Base-by-base conservation (phyloP, 2,888 invertebrate species). In the Trissolcus brochymenae region DNA sequence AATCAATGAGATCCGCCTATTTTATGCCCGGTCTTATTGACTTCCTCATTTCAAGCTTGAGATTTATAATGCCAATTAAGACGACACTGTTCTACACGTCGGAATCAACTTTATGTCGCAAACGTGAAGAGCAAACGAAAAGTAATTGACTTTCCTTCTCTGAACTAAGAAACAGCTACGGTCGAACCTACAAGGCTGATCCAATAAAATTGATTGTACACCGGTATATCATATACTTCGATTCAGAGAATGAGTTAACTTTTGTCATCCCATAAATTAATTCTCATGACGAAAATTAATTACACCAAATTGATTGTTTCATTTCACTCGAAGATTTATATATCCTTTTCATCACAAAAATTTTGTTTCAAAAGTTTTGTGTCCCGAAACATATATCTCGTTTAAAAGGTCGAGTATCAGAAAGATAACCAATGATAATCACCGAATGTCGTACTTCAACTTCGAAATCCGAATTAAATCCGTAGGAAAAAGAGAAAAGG, bases 51-150 rank as follows among this genome's bases (percentile, higher is more conserved):
- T 74, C 73, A 57, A 49, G 57, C 46, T 0, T 21, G 56, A 76
- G 78, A 80, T 80, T 80, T 76, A 80, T 72, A 61, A 55, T 56
- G 68, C 71, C 80, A 80, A 80, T 80, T 76, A 80, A 67, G 74
- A 65, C 76, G 76, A 73, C 71, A 73, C 71, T 74, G 78, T 74
- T 78, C 80, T 75, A 70, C 75, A 79, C 75, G 70, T 76, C 61
- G 70, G 57, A 78, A 65, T 68, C 74, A 76, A 73, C 76, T 72
- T 76, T 65, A 68, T 66, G 62, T 79, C 76, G 72, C 41, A 50
- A 64, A 64, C 60, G 75, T 61, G 75, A 75, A 76, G 68, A 65
- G 59, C 68, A 72, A 76, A 72, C 78, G 64, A 72, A 67, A 79
- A 65, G 72, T 73, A 76, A 79, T 79, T 71, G 67, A 70, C 67